Base-by-base conservation (phyloP, 2,113 vertebrate genomes). In the Eidolon helvum region DNA sequence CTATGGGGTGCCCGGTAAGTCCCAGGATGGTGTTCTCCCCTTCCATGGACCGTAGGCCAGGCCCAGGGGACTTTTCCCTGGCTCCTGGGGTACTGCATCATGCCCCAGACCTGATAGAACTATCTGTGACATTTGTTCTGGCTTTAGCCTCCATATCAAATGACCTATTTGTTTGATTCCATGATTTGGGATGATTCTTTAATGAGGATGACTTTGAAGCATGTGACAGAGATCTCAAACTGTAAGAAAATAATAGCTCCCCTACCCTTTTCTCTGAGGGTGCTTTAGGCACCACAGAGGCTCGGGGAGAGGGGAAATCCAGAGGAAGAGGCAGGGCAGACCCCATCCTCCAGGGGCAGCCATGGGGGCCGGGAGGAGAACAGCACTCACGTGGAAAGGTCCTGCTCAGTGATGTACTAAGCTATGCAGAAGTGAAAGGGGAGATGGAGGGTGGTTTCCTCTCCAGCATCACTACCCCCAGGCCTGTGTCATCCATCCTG, bases 141-240 rank as follows among this genome's bases (percentile, higher is more conserved):
- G 35, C 80, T 88, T 94, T 57, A 82, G 65, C 21, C 24, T 65
- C 26, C 30, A 59, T 66, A 86, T 97, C 84, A 90, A 88, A 92
- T 97, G 90, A 83, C 97, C n/a, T 48, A 12, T 68, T 0, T 4
- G 26, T 96, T 84, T 89, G 94, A 74, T 75, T 71, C 80, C 90
- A 68, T 96, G 90, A 86, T 95, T 93, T 45, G 45, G 72, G 89
- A 92, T 63, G 53, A 91, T 78, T 74, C 71, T 84, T 92, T 35
- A 7, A 40, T n/a, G 61, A 94, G 65, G 43, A 72, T 87, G 86
- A 94, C 57, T 45, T 65, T 4, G 43, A 90, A 94, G 72, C 68
- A 74, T 84, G 63, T 74, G 86, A 85, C 38, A 74, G 57, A 35
- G n/a, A 74, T 72, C 72, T 92, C 85, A 74, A 72, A 30, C 48